Base-by-base conservation (phyloP, 2,888 invertebrate species). In the Disparrhopalites patrizii region DNA sequence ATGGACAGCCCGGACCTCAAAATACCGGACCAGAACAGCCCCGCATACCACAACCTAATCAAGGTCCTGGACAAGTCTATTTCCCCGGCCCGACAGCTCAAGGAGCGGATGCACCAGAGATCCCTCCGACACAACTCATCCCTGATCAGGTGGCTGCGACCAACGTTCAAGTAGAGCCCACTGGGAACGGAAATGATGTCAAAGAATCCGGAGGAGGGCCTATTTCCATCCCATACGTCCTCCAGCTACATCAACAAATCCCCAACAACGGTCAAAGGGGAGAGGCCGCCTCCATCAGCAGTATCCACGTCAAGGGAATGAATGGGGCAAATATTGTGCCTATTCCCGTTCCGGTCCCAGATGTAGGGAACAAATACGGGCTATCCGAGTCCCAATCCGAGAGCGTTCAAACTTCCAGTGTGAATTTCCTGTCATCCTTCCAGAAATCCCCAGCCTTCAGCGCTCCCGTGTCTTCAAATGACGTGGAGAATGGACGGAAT, bases 401-500 rank as follows among this genome's bases (percentile, higher is more conserved):
- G 20, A n/a, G n/a, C 13, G 18, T 27, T 40, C 55, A 63, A 55
- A 20, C 30, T 23, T 15, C 62, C 7, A 51, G 33, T n/a, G 10
- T 51, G 1, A 31, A 61, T 31, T 63, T 54, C 27, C 33, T 38
- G 18, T 50, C 67, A 25, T 57, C 52, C 10, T 54, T 52, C 1
- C 58, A 52, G 38, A 43, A 55, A 47, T 36, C 51, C 1, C n/a
- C n/a, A n/a, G 33, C 23, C 18, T 66, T 54, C 50, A 62, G 55
- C 31, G 50, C 56, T 30, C 62, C 18, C 10, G n/a, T 54, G 10
- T 18, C 50, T 43, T 28, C 33, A 3, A 51, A 31, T 15, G 52
- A 25, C 36, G 28, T 43, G 23, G 63, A 38, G 61, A 50, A 54
- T 33, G 58, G 30, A 10, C 66, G 66, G 55, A 68, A 66, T 58